phyloP scores from a whole-genome alignment of 1,140 invertebrate species.

The Ceratosolen fusciceps region DNA sequence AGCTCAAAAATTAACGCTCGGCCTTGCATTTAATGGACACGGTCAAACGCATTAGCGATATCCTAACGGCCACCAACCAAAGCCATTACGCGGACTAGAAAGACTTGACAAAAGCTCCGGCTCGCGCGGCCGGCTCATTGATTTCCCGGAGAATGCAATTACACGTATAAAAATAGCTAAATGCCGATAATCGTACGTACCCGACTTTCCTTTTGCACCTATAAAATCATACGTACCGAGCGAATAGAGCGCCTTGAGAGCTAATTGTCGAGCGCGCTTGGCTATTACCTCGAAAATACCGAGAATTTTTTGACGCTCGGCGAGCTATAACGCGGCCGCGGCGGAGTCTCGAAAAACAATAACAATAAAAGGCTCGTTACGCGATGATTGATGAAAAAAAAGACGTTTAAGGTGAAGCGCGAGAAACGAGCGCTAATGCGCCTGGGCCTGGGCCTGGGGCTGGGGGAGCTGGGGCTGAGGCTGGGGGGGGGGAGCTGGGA shows the following conservation, averaged over 20 bases:
- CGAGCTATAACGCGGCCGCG: too few relatives aligned
- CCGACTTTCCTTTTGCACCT: background rate
- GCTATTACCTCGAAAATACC: background rate
- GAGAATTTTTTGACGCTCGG: background rate
- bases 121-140: too few relatives aligned
- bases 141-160: background rate
- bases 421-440: too few relatives aligned
- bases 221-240: background rate
- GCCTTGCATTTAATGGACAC: background rate
- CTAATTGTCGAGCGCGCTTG: background rate
- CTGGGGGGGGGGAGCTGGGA: background rate
- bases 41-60: background rate
- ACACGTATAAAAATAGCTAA: background rate
- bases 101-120: too few relatives aligned
- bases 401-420: background rate
- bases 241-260: background rate
- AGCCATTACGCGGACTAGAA: too few relatives aligned
- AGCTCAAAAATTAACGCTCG: background rate
- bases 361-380: constrained; percentile 10
- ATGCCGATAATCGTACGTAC: background rate
- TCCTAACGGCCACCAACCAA: background rate
- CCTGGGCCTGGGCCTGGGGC: too few relatives aligned
- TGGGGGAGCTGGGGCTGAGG: too few relatives aligned
- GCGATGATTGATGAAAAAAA: background rate
- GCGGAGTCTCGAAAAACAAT: background rate